Evolutionary conservation across 2,888 invertebrate species (phyloP).

Genomic region (Synanthedon tipuliformis): DNA sequence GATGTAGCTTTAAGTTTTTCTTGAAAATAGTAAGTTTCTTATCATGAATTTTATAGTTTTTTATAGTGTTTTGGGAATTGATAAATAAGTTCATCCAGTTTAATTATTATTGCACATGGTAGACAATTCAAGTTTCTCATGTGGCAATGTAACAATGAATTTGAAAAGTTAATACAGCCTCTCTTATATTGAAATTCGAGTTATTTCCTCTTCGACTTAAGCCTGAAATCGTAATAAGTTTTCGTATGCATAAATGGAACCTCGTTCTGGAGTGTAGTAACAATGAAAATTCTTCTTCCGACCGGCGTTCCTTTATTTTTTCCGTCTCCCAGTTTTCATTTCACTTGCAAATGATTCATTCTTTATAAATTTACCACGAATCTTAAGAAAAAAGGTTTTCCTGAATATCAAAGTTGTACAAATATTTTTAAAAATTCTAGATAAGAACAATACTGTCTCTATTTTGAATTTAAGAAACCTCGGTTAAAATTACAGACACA

Average conservation of each 20-base stretch:
- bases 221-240: constrained; percentile 45
- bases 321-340: constrained; percentile 48
- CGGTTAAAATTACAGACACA: too few relatives aligned
- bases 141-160: too few relatives aligned
- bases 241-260: constrained; percentile 58
- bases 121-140: too few relatives aligned
- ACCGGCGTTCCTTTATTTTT: constrained; percentile 44
- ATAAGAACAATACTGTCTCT: constrained; percentile 1
- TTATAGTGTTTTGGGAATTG: too few relatives aligned
- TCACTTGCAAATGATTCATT: constrained; percentile 61
- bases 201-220: not conserved
- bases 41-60: too few relatives aligned
- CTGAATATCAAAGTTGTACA: constrained; percentile 33
- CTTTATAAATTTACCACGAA: constrained; percentile 53
- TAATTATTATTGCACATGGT: too few relatives aligned
- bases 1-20: too few relatives aligned
- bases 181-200: not conserved
- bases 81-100: too few relatives aligned
- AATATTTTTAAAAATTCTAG: constrained; percentile 42
- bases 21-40: too few relatives aligned
- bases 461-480: too few relatives aligned
- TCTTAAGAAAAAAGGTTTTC: constrained; percentile 33
- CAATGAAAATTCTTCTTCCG: constrained; percentile 49
- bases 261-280: constrained; percentile 46
- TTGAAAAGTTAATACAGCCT: too few relatives aligned